Base-by-base conservation (phyloP, 1,140 invertebrate species). In the Drosophila biarmipes region DNA sequence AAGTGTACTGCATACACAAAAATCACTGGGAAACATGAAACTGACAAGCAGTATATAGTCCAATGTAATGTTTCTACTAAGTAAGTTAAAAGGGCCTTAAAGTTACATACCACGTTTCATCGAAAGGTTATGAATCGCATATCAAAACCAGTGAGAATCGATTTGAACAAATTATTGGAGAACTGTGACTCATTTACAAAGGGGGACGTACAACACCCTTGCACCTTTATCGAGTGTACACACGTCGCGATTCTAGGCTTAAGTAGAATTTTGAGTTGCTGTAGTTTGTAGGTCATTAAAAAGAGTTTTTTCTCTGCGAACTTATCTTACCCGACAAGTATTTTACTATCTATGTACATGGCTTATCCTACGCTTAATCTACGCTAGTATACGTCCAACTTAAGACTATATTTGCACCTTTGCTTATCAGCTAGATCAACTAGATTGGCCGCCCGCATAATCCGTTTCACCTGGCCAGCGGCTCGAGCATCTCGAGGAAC, bases 401-500 rank as follows among this genome's bases (percentile, higher is more conserved):
- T 86, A 86, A 37, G 77, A 38, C 59, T 66, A 79, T 89, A 87
- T 89, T 86, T 87, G 84, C 84, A 89, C 84, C 84, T 73, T 59
- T 15, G 68, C 73, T 68, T 87, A 76, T 62, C 59, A 81, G 40
- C 68, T 81, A 75, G 31, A 62, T 69, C 56, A 34, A 66, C 73
- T 58, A 58, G 64, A 45, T 63, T 66, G 24, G 55, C 48, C 14
- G 15, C 38, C n/a, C 11, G 24, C 4, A 17, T 21, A 17, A 8
- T 49, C 17, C 34, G 6, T 78, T 77, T 91, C 90, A 91, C 80
- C 90, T 90, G 55, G 90, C 73, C 43, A 90, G 71, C 35, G 90
- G 86, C 35, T 99, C 98, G 53, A 99, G 93, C 98, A 99, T 99
- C 93, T 99, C 98, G 27, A 98, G 94, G 92, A 99, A 98, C 8